Evolutionary conservation across 2,888 invertebrate species (phyloP), one percentile per base, ranked within the genome.

Genomic region (Lottia scabra): DNA sequence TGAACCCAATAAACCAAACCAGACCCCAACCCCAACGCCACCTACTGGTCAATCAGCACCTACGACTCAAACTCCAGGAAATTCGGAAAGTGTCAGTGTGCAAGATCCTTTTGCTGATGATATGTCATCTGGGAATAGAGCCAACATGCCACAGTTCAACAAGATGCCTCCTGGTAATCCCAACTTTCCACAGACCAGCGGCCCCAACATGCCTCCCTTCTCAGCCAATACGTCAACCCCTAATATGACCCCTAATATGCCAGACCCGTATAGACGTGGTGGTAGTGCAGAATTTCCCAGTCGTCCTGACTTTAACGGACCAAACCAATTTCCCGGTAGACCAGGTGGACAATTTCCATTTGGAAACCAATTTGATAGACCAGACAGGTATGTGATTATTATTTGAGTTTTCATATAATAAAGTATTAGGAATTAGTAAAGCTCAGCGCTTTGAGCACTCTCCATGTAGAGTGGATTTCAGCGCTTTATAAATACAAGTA

Each of bases 61-160:
- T 71, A 62, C 71, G 19, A 72, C 74, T 63, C 38, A 38, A 38
- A 38, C 38, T 10, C 38, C 38, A 38, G 76, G 78, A 16, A 73
- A 75, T 48, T 74, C 79, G 46, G 87, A 88, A 77, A 88, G 87
- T 80, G 84, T 89, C 65, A 88, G 86, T 76, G 86, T 88, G 68
- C 85, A 86, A 73, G 88, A 89, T 80, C 89, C 89, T 44, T 89
- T 89, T 81, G 84, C 88, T 66, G 89, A 89, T 77, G 87, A 87
- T 72, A 81, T 83, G 26, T 84, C 68, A 76, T 80, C 75, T 71
- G 38, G 38, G 38, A 80, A 15, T 19, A 56, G 56, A 23, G 23
- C 23, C 19, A 56, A 23, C 15, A 23, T 13, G 19, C 56, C 56
- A 23, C 38, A 38, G 10, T 56, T 56, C 23, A 19, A 19, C 13